These are phyloP conservation scores for Sarcophaga variegata DNA, from an alignment of 2,888 invertebrate species.

Conservation along the genomic window DNA sequence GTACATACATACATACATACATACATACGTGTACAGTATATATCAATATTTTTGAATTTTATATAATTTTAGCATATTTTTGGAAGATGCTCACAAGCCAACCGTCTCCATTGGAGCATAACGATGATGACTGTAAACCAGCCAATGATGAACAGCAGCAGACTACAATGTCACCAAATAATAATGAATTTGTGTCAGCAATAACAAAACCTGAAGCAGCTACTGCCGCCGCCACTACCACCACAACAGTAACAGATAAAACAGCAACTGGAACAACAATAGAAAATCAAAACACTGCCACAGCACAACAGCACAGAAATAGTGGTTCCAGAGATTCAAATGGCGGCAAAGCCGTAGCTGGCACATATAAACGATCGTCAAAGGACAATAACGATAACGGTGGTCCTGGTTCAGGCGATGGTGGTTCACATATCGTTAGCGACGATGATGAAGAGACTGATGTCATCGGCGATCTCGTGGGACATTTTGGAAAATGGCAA, in stretches of 20 bases:
- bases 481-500: conserved; percentile 90
- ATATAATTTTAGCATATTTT: conserved; percentile 75
- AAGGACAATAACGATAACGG: conserved; percentile 72
- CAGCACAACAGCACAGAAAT: conserved; percentile 49
- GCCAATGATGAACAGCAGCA: conserved; percentile 65
- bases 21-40: no score
- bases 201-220: conserved; percentile 56
- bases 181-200: conserved; percentile 57
- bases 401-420: conserved; percentile 83
- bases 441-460: conserved; percentile 83
- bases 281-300: conserved; percentile 64
- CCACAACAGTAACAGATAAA: conserved; percentile 20
- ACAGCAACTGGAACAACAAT: conserved; percentile 53
- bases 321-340: conserved; percentile 62
- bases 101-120: conserved; percentile 77
- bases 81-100: conserved; percentile 80
- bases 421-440: conserved; percentile 76
- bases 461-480: conserved; percentile 86
- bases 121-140: conserved; percentile 61
- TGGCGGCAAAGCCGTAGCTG: conserved; percentile 58
- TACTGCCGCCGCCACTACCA: conserved; percentile 54
- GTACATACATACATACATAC: no score
- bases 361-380: conserved; percentile 58
- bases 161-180: conserved; percentile 58
- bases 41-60: neutral